Conservation (phyloP, 2,113 vertebrate genomes). For the Limanda limanda region DNA sequence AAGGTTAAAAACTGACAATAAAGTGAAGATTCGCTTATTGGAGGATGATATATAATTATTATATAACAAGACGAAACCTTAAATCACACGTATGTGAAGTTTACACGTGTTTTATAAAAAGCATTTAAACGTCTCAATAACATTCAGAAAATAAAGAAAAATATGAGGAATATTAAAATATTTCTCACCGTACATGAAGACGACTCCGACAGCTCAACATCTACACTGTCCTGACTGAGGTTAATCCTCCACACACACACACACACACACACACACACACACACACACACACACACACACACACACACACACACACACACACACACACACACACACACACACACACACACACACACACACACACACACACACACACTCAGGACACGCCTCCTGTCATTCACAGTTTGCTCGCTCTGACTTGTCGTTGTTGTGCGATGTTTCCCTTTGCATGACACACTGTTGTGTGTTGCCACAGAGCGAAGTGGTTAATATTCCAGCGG, state of each 20-base stretch:
- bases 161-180: conserved; percentile 8
- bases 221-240: conserved; percentile 18
- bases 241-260: conserved; percentile 48
- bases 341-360: background rate
- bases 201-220: conserved; percentile 40
- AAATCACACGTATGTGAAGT: background rate
- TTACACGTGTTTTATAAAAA: background rate
- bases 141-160: background rate
- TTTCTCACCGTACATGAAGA: conserved; percentile 71
- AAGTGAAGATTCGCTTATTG: too few relatives aligned
- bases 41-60: background rate
- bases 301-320: conserved; percentile 24
- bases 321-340: conserved; percentile 5
- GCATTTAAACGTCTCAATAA: background rate
- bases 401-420: background rate
- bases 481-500: background rate
- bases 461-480: background rate
- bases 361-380: conserved; percentile 20
- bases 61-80: background rate
- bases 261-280: conserved; percentile 20
- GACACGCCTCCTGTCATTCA: conserved; percentile 29
- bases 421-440: background rate
- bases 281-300: conserved; percentile 23
- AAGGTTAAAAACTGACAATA: too few relatives aligned
- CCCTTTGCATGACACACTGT: background rate